These are phyloP conservation scores for Phoxinus dragarum DNA, from an alignment of 2,797 vertebrate species.

Conservation along the genomic window DNA sequence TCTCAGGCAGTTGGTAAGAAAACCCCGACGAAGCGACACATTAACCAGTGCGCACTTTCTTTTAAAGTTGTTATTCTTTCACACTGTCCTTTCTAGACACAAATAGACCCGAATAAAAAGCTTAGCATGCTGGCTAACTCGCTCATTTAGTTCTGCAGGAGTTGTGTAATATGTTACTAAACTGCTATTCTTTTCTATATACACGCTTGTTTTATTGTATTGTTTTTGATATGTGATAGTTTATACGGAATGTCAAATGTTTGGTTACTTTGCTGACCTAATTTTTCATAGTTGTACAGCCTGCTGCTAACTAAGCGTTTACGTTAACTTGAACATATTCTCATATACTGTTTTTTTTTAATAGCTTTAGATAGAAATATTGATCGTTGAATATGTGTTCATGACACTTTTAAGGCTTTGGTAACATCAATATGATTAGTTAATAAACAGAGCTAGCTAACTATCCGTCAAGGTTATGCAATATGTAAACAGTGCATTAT, in stretches of 20 bases:
- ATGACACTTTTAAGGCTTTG: not conserved
- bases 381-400: not conserved
- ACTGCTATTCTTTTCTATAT: not conserved
- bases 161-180: not conserved
- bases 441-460: not conserved
- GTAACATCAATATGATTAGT: not conserved
- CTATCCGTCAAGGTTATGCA: constrained; percentile 41
- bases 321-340: not conserved
- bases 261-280: not conserved
- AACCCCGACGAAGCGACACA: not conserved
- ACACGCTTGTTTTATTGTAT: not conserved
- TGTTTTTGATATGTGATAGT: not conserved
- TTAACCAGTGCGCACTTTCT: not conserved
- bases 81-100: not conserved
- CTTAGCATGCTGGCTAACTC: constrained; percentile 32
- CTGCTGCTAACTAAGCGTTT: not conserved
- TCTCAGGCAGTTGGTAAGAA: constrained; percentile 58
- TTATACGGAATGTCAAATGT: constrained; percentile 3
- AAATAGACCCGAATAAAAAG: not conserved
- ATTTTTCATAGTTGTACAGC: not conserved
- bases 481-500: constrained; percentile 23
- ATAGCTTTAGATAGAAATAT: not conserved
- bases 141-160: not conserved
- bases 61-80: not conserved
- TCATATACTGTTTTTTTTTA: not conserved